Base-by-base conservation (phyloP, 2,888 invertebrate genomes). In the Amphipyra berbera region DNA sequence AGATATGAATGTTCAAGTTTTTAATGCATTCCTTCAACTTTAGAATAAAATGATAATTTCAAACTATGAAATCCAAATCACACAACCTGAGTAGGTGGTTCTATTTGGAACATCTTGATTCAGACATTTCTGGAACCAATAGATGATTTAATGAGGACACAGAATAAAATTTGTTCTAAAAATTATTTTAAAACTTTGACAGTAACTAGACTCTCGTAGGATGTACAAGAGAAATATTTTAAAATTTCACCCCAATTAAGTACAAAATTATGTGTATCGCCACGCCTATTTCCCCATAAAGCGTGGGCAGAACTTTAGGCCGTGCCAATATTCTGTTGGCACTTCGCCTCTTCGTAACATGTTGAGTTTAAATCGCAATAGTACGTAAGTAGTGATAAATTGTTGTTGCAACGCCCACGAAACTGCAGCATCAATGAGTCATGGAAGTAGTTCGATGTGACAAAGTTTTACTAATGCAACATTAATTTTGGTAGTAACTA, bases 261-360 rank as follows among this genome's bases (percentile, higher is more conserved):
- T 14, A 21, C 38, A 52, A 45, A 72, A 56, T 72, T 53, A 72
- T 61, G 50, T 44, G 45, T 58, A 71, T 52, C 44, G 38, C 61
- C 30, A 56, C 52, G 67, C 55, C 61, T 72, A 48, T 55, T 52
- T 42, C 10, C 44, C n/a, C 21, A 67, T 57, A 58, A 59, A 62
- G 54, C 21, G 66, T 69, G 60, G 62, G 74, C 47, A 59, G 69
- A 35, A 46, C 10, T 52, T 6, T 13, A 60, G 21, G 41, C 42
- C 12, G 37, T 77, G 77, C 75, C 76, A 77, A 77, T 72, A 72
- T 64, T 61, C 33, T 37, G 50, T 72, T 77, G 76, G 76, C 76
- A 71, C 45, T 48, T 46, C 61, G 70, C 69, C 69, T 42, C 53
- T 66, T 50, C 33, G 53, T 61, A 71, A 73, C 50, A 68, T 67